Conservation (phyloP, 35 echinoderm and acorn worm species). For the Amphiura filiformis region DNA sequence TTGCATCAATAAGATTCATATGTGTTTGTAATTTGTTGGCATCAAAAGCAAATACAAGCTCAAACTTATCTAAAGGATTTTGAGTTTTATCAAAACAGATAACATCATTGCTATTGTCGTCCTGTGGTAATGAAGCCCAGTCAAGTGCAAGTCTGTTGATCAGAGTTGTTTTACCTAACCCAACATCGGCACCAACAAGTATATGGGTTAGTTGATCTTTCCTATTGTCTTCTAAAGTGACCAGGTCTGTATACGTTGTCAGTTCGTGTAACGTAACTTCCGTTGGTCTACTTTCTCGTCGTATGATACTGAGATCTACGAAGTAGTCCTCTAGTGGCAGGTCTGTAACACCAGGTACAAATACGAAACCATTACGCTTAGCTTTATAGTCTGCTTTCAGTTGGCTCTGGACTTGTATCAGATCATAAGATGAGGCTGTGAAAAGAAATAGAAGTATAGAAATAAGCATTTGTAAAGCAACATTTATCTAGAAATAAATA, state of each 20-base stretch:
- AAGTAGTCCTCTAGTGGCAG: neutral
- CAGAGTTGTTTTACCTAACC: neutral
- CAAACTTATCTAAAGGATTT: neutral
- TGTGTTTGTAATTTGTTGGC: neutral
- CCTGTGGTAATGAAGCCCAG: neutral
- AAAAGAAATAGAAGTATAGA: neutral
- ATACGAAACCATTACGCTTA: neutral
- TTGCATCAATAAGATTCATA: neutral
- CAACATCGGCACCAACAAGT: neutral
- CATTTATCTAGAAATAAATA: too few species aligned
- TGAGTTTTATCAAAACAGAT: too few species aligned
- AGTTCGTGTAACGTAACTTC: neutral
- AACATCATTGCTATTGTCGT: neutral
- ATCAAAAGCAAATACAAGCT: neutral
- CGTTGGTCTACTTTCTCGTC: neutral
- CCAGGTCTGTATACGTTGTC: neutral
- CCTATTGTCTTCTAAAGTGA: neutral
- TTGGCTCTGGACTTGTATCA: neutral
- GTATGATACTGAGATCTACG: neutral
- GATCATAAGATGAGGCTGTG: neutral
- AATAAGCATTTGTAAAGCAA: too few species aligned
- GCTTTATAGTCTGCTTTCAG: neutral
- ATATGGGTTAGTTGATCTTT: neutral
- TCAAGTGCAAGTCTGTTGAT: neutral
- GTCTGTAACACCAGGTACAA: neutral